Conservation (phyloP, 1,140 invertebrate genomes). For the Penaeus vannamei region DNA sequence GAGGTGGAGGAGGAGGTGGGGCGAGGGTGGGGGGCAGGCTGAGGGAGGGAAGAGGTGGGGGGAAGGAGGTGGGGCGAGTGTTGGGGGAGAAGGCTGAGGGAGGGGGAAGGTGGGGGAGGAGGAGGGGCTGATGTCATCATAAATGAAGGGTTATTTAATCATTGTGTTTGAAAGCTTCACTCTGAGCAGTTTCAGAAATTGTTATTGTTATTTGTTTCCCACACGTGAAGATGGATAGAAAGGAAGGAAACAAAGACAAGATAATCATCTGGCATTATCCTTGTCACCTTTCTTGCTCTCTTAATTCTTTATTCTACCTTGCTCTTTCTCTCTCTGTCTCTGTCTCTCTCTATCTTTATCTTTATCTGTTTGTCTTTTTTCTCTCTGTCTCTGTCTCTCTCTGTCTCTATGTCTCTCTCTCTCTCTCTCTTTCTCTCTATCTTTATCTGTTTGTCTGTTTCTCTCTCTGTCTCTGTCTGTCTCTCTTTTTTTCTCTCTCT, state of each 20-base stretch:
- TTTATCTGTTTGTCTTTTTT: too few relatives aligned
- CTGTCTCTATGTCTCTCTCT: too few relatives aligned
- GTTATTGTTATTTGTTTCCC: neutral
- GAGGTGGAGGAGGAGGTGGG: neutral
- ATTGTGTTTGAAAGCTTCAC: too few relatives aligned
- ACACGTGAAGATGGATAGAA: neutral
- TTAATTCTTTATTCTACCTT: neutral
- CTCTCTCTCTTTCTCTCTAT: too few relatives aligned
- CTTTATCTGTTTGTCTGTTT: too few relatives aligned
- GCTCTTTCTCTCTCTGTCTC: slow-evolving; percentile 26
- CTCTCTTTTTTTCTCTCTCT: too few relatives aligned
- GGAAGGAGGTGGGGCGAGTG: neutral
- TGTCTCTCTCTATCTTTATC: neutral
- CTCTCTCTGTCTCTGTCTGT: too few relatives aligned
- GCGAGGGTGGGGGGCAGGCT: neutral
- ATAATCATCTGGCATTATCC: neutral
- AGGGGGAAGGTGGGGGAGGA: neutral
- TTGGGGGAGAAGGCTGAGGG: neutral
- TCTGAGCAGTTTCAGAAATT: too few relatives aligned
- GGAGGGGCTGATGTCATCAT: neutral
- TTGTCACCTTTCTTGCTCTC: neutral
- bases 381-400: too few relatives aligned
- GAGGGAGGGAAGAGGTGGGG: neutral
- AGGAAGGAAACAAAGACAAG: neutral
- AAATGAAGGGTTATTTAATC: too few relatives aligned